A percentile compares a stretch with the other conserved stretches of the same genome.
phyloP scores from a whole-genome alignment of 2,888 invertebrate genomes.

The Alloscopus bannaensis region DNA sequence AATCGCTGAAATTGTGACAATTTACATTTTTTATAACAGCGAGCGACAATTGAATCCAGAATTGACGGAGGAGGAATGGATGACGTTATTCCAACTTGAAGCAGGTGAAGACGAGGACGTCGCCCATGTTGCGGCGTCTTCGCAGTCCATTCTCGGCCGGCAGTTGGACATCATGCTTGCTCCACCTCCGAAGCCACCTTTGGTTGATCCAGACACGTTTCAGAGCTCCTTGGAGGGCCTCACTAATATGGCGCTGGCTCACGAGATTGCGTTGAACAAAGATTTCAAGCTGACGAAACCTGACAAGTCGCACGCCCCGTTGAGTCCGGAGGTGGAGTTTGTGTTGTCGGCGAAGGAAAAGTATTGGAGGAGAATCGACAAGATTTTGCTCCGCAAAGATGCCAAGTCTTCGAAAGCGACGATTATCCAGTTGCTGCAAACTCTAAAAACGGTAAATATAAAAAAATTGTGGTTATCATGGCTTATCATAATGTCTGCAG shows the following conservation, averaged over 20 bases:
- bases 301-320: no score
- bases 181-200: slow-evolving; percentile 46
- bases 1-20: no score
- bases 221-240: slow-evolving; percentile 92
- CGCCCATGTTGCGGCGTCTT: no score
- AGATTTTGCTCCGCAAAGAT: slow-evolving; percentile 22
- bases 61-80: no score
- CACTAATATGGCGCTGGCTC: slow-evolving; percentile 95
- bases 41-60: no score
- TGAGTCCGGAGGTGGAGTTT: slow-evolving; percentile 86
- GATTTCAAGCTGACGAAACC: slow-evolving; percentile 91
- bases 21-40: no score
- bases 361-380: slow-evolving; percentile 83
- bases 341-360: slow-evolving; percentile 94
- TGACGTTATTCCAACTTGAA: no score
- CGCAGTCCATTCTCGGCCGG: no score
- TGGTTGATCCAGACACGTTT: slow-evolving; percentile 84
- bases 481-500: not conserved
- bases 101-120: no score
- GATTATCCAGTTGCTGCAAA: slow-evolving; percentile 33
- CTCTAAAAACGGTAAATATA: slow-evolving; percentile 35
- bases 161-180: not conserved
- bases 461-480: not conserved
- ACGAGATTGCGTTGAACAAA: slow-evolving; percentile 96
- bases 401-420: slow-evolving; percentile 21